Percentiles rank a stretch among this genome's conserved stretches.
phyloP scores from a whole-genome alignment of 2,888 invertebrate genomes.

The Osedax frankpressi region DNA sequence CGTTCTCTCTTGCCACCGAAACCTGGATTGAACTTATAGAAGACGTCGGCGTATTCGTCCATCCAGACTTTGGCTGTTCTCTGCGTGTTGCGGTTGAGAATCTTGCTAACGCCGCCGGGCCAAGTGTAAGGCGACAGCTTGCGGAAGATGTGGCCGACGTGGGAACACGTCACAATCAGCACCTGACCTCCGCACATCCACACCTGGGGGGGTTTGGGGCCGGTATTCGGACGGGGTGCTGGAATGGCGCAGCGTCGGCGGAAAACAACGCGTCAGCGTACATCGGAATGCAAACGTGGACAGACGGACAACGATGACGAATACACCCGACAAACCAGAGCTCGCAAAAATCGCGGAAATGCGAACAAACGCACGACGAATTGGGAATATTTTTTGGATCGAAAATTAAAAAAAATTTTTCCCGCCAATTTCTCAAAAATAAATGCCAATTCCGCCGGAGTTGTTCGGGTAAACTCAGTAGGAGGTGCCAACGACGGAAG shows the following conservation, averaged over 20 bases:
- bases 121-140: constrained; percentile 82
- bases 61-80: constrained; percentile 99
- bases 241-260: not conserved
- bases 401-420: too few species aligned
- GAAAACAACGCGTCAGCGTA: not conserved
- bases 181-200: constrained; percentile 47
- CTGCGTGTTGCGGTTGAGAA: constrained; percentile 85
- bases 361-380: not conserved
- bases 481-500: too few species aligned
- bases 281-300: not conserved
- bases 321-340: not conserved
- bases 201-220: constrained; percentile 31
- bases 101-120: constrained; percentile 78
- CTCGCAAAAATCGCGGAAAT: not conserved
- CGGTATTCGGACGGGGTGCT: not conserved
- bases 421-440: too few species aligned
- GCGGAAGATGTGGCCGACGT: constrained; percentile 46
- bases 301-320: not conserved
- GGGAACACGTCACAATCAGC: constrained; percentile 44
- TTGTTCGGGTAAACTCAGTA: too few species aligned
- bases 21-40: constrained; percentile 46
- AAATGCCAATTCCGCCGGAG: too few species aligned
- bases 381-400: too few species aligned
- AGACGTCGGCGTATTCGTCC: constrained; percentile 83
- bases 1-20: not conserved